Conservation (phyloP, 2,888 invertebrate genomes). For the Cantharis lateralis region DNA sequence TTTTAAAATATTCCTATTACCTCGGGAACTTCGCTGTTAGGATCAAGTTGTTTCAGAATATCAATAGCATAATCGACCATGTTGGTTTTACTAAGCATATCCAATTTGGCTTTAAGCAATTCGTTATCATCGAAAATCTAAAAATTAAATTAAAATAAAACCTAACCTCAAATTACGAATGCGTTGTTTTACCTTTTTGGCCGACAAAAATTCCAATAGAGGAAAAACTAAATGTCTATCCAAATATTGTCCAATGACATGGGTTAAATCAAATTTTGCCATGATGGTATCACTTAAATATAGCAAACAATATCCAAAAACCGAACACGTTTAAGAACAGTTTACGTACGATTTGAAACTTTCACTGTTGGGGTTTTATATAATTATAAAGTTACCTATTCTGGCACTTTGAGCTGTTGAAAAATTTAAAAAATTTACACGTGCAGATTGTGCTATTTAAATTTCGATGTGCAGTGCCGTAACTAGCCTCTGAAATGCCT, state of each 20-base stretch:
- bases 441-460: conserved; percentile 61
- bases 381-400: not conserved
- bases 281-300: conserved; percentile 55
- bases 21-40: conserved; percentile 82
- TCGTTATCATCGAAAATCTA: conserved; percentile 95
- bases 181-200: conserved; percentile 80
- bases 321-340: not conserved
- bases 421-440: not conserved
- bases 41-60: conserved; percentile 84
- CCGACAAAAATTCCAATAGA: conserved; percentile 93
- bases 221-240: conserved; percentile 98
- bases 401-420: not conserved
- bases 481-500: no score
- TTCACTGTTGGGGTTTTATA: not conserved
- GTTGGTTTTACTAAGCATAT: conserved; percentile 94
- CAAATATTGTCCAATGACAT: conserved; percentile 90
- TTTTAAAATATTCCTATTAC: conserved; percentile 56
- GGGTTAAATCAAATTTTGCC: conserved; percentile 93
- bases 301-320: not conserved
- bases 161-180: conserved; percentile 40
- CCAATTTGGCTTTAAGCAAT: conserved; percentile 88
- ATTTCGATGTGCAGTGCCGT: no score
- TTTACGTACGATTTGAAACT: not conserved
- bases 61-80: conserved; percentile 99
- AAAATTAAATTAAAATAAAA: conserved; percentile 46